Percentiles rank a stretch among this genome's conserved stretches.
Evolutionary conservation across 2,113 vertebrate species (phyloP).

Genomic region (Clarias batrachus): DNA sequence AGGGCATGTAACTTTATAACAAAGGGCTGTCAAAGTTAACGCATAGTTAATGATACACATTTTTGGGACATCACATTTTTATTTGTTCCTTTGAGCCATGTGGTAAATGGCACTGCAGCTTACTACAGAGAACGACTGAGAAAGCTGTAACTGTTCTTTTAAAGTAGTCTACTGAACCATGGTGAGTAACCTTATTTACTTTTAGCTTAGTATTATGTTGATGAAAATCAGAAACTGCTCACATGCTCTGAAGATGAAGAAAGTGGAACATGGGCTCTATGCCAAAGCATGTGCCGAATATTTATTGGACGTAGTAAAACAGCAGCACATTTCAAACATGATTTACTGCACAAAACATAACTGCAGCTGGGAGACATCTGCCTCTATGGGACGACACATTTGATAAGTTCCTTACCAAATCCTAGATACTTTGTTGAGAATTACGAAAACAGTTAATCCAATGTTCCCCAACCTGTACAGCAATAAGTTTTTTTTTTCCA

Average conservation of each 20-base stretch:
- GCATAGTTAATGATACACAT: neutral
- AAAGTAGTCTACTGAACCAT: neutral
- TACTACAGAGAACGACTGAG: neutral
- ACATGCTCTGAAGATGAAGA: neutral
- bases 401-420: neutral
- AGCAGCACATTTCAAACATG: neutral
- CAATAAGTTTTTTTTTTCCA: neutral
- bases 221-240: neutral
- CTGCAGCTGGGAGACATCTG: neutral
- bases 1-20: neutral
- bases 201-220: too few relatives aligned
- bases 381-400: neutral
- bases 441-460: neutral
- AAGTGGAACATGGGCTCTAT: neutral
- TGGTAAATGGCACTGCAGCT: neutral
- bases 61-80: neutral
- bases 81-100: neutral
- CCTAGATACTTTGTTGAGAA: neutral
- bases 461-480: neutral
- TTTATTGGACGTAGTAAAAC: neutral
- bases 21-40: neutral
- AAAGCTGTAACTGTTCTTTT: neutral
- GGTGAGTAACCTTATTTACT: conserved; percentile 8
- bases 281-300: neutral
- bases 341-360: neutral